Evolutionary conservation across 2,888 invertebrate genomes (phyloP).

Genomic region (Leptura quadrifasciata): DNA sequence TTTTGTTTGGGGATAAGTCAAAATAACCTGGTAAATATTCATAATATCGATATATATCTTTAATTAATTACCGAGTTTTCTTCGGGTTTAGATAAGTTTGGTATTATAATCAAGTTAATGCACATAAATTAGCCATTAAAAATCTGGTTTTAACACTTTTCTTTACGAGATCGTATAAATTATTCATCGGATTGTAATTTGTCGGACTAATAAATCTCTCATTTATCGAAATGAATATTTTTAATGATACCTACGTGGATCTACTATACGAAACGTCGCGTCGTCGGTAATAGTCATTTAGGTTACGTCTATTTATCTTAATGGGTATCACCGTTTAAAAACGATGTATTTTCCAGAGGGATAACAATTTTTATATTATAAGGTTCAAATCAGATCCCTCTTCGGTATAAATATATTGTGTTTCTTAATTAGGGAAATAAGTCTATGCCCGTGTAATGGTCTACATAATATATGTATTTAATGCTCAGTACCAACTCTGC

Average conservation of each 20-base stretch:
- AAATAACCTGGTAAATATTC: constrained; percentile 34
- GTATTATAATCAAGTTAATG: constrained; percentile 48
- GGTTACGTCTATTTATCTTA: constrained; percentile 29
- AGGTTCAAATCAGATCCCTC: too few species aligned
- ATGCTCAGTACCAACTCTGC: too few species aligned
- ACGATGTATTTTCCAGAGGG: neutral
- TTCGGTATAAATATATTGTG: too few species aligned
- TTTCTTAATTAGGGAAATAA: too few species aligned
- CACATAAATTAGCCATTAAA: constrained; percentile 53
- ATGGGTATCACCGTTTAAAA: constrained; percentile 8
- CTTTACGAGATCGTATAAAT: constrained; percentile 48
- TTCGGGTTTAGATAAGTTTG: constrained; percentile 35
- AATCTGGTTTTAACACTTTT: constrained; percentile 50
- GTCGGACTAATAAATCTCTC: constrained; percentile 48
- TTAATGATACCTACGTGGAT: constrained; percentile 10
- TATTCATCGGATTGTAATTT: constrained; percentile 51
- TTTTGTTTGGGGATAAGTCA: constrained; percentile 26
- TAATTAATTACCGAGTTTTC: constrained; percentile 30
- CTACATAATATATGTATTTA: too few species aligned
- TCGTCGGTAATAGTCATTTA: constrained; percentile 15
- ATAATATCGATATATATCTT: constrained; percentile 39
- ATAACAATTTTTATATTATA: too few species aligned
- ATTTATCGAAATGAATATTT: constrained; percentile 48
- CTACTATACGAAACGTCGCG: neutral
- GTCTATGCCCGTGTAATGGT: too few species aligned